These are phyloP conservation scores for Sinhomidia bicolor DNA, from an alignment of 2,888 invertebrate genomes.

Conservation along the genomic window DNA sequence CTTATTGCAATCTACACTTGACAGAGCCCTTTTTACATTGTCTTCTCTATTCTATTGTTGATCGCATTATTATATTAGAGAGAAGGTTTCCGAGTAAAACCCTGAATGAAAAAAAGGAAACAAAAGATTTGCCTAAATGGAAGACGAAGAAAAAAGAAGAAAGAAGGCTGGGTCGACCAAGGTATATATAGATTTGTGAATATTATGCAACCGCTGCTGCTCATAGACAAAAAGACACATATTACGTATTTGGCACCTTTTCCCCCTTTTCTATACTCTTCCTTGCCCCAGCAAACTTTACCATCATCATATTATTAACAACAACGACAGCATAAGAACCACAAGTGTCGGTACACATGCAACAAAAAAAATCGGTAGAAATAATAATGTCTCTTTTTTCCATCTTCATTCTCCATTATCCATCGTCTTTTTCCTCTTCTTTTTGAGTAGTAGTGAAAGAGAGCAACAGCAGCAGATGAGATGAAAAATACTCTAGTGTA, in stretches of 20 bases:
- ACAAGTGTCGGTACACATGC: no score
- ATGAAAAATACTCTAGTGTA: slow-evolving; percentile 1
- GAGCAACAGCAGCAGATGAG: not conserved
- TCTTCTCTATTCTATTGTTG: slow-evolving; percentile 25
- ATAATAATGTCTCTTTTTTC: not conserved
- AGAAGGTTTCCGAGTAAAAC: slow-evolving; percentile 11
- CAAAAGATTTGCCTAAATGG: slow-evolving; percentile 43
- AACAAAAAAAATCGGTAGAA: not conserved
- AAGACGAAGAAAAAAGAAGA: not conserved
- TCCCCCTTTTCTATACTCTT: not conserved
- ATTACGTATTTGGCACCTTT: slow-evolving; percentile 46
- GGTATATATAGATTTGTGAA: no score
- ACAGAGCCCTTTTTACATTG: slow-evolving; percentile 5
- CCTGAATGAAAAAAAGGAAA: slow-evolving; percentile 54
- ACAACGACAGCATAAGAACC: not conserved
- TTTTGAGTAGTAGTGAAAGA: no score
- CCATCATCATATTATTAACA: not conserved
- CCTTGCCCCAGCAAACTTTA: not conserved
- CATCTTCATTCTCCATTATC: not conserved
- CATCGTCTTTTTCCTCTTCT: not conserved
- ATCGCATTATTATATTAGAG: slow-evolving; percentile 41
- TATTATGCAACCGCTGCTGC: no score
- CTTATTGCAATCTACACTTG: slow-evolving; percentile 26
- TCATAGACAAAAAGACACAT: not conserved
- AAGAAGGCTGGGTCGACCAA: no score